Conservation (phyloP, 2,113 vertebrate genomes). For the Melospiza georgiana region DNA sequence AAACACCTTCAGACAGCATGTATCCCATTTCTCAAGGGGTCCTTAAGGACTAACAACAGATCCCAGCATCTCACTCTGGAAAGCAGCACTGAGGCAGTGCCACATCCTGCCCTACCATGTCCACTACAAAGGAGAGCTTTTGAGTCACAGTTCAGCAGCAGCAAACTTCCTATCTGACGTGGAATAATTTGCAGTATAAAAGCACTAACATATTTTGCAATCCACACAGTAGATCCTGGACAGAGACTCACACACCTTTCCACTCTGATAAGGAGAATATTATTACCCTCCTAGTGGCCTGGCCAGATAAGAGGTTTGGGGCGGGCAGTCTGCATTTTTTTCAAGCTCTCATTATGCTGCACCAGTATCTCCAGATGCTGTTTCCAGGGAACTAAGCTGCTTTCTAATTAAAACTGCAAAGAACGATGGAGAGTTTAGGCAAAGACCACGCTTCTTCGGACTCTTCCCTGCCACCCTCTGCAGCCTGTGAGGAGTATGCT, state of each 20-base stretch:
- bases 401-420: not conserved
- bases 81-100: not conserved
- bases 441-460: not conserved
- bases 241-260: conserved; percentile 44
- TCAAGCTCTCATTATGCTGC: conserved; percentile 30
- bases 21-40: fast-evolving
- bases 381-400: conserved; percentile 4
- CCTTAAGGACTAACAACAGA: not conserved
- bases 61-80: not conserved
- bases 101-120: not conserved
- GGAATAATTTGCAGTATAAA: not conserved
- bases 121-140: not conserved
- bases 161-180: not conserved
- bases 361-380: conserved; percentile 51
- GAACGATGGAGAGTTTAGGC: conserved; percentile 56
- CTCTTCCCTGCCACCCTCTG: not conserved
- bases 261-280: conserved; percentile 70
- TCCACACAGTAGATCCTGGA: not conserved
- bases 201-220: not conserved
- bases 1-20: not conserved
- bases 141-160: not conserved
- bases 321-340: conserved; percentile 69
- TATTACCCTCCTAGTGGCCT: conserved; percentile 61
- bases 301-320: conserved; percentile 74
- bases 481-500: not conserved